Base-by-base conservation (phyloP, 2,888 invertebrate genomes). In the Athalia rosae region DNA sequence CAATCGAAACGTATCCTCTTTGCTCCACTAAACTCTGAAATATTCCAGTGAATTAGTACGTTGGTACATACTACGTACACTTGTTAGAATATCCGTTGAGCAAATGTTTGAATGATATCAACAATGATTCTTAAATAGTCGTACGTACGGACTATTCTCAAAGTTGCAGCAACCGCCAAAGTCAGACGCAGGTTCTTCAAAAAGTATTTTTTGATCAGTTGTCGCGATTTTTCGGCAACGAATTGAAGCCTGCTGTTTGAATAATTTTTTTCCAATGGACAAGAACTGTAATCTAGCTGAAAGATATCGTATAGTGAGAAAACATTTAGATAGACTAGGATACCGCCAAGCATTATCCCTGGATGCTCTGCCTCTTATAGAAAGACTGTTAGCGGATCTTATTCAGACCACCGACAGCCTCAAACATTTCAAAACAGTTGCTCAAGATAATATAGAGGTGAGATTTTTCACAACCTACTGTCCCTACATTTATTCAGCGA, bases 361-460 rank as follows among this genome's bases (percentile, higher is more conserved):
- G 11, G 96, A 97, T 80, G 94, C 95, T 63, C 92, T 97, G 59
- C 94, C 96, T 56, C 90, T 98, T 80, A 95, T 97, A 81, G 95
- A 96, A 90, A 94, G 93, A 86, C 89, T 98, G 78, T 91, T 97
- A 76, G 94, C 94, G 63, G 98, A 98, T 90, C 92, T 98, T 78
- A 92, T 97, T 79, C 95, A 95, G 88, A 97, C 97, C 7, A 97
- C 97, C n/a, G 94, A 95, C 82, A 96, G 95, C 86, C 91, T 97
- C 76, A 94, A 96, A 86, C 95, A 96, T 90, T 95, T 96, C 81
- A 97, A 97, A 92, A 92, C 94, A 79, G 90, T 95, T 83, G 94
- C 95, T 5, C 93, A 94, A 87, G 93, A 94, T 84, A 93, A 94
- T 74, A 89, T 93, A 50, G 92, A 94, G 91, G 94, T 94, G 88